phyloP scores from a whole-genome alignment of 2,113 vertebrate species.

The Neogobius melanostomus region DNA sequence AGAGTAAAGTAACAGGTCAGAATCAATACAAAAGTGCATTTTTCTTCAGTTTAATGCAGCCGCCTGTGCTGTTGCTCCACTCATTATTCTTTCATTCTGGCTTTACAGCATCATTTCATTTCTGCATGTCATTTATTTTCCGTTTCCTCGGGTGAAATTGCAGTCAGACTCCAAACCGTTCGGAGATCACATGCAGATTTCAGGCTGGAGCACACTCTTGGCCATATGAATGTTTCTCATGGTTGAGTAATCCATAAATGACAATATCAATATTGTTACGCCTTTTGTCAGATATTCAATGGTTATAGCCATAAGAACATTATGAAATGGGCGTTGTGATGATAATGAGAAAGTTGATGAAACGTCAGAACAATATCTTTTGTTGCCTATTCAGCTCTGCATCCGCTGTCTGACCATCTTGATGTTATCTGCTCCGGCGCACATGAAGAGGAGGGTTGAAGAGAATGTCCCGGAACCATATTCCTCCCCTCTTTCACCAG shows the following conservation, averaged over 20 bases:
- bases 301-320: not conserved
- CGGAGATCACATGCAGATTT: not conserved
- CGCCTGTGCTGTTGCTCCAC: not conserved
- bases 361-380: no score
- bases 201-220: not conserved
- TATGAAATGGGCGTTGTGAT: no score
- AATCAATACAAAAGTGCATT: no score
- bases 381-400: no score
- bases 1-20: no score
- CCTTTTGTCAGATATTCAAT: not conserved
- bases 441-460: no score
- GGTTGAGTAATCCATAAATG: not conserved
- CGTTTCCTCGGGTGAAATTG: not conserved
- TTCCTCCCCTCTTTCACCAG: no score
- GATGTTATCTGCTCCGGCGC: no score
- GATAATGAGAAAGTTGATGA: no score
- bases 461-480: no score
- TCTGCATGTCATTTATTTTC: not conserved
- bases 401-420: no score
- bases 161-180: not conserved
- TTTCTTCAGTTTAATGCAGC: no score
- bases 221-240: not conserved
- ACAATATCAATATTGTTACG: not conserved
- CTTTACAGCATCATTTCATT: not conserved
- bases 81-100: not conserved